Evolutionary conservation across 2,888 invertebrate species (phyloP).

Genomic region (Meliscaeva auricollis): DNA sequence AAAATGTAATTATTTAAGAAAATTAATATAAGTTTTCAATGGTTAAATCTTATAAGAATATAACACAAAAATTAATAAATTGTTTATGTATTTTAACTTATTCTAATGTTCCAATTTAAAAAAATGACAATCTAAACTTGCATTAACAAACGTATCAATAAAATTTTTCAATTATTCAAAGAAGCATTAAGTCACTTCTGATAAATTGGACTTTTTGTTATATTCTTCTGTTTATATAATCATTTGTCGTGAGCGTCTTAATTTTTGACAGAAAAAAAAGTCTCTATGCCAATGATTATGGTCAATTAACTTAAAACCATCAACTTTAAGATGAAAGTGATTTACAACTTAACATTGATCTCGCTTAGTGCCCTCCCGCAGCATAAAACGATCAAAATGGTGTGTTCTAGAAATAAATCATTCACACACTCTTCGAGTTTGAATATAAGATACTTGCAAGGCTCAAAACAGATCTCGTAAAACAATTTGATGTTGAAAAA

Average conservation of each 20-base stretch:
- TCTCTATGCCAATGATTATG: constrained; percentile 16
- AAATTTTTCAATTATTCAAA: neutral
- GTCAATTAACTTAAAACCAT: constrained; percentile 32
- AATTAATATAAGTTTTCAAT: no score
- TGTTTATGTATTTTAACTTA: no score
- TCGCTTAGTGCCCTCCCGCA: constrained; percentile 45
- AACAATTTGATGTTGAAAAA: constrained; percentile 74
- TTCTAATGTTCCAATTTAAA: no score
- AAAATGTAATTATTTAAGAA: no score
- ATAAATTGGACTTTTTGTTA: neutral
- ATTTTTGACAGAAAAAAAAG: neutral
- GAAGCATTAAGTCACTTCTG: neutral
- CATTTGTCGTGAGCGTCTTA: constrained; percentile 2
- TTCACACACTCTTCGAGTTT: constrained; percentile 43
- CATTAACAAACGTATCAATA: no score
- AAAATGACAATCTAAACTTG: no score
- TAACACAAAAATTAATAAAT: no score
- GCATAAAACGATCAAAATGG: constrained; percentile 38
- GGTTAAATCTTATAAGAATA: no score
- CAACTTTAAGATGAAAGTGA: constrained; percentile 47
- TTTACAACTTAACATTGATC: constrained; percentile 69
- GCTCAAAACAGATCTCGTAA: constrained; percentile 48
- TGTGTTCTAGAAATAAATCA: constrained; percentile 66
- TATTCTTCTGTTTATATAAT: neutral
- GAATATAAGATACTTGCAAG: constrained; percentile 19